Conservation (phyloP, 2,113 vertebrate genomes). For the Notechis scutatus region DNA sequence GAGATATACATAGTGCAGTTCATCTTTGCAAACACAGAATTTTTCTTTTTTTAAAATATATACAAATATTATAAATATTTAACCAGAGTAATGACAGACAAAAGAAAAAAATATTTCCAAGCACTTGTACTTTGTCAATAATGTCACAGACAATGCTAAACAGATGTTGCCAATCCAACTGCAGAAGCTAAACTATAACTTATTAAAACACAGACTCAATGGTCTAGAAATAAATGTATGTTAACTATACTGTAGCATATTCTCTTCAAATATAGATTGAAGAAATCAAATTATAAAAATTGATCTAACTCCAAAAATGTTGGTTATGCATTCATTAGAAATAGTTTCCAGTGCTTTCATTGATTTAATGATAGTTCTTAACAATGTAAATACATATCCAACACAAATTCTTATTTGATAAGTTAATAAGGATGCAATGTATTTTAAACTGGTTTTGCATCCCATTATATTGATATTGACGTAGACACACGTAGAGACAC, state of each 20-base stretch:
- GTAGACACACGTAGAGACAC: background rate
- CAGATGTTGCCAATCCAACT: conserved; percentile 41
- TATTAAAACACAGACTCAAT: conserved; percentile 1
- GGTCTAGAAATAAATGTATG: background rate
- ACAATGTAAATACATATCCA: background rate
- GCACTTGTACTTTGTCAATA: conserved; percentile 38
- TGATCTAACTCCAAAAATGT: background rate
- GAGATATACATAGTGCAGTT: conserved; percentile 42
- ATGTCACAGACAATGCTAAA: conserved; percentile 40
- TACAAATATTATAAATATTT: conserved; percentile 58
- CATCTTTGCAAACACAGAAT: conserved; percentile 37
- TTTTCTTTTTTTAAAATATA: conserved; percentile 19
- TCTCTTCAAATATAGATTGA: background rate
- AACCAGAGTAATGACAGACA: conserved; percentile 53
- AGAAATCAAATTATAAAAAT: background rate
- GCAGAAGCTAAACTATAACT: conserved; percentile 35
- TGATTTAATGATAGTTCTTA: background rate
- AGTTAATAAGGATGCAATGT: background rate
- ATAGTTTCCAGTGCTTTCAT: background rate
- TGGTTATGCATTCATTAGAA: background rate
- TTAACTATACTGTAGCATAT: background rate
- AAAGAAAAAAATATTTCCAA: conserved; percentile 68
- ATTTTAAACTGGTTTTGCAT: background rate
- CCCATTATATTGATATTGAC: background rate
- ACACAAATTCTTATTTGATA: background rate